Conservation (phyloP, 1,140 invertebrate species). For the Leptinotarsa defecta region DNA sequence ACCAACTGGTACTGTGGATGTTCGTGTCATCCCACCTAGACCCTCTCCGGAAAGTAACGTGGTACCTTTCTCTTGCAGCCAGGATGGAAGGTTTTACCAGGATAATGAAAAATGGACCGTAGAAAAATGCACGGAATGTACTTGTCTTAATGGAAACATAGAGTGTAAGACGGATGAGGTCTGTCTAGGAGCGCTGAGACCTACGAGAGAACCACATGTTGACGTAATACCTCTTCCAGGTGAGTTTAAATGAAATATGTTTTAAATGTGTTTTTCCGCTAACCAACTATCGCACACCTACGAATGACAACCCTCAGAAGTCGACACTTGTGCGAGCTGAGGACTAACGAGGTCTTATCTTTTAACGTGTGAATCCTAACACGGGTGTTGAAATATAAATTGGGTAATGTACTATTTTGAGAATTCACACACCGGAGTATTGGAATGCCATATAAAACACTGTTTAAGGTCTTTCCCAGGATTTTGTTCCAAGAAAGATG, state of each 20-base stretch:
- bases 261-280: too few relatives aligned
- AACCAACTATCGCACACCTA: too few relatives aligned
- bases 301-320: too few relatives aligned
- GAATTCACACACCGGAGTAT: too few relatives aligned
- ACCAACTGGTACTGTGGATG: constrained; percentile 39
- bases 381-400: too few relatives aligned
- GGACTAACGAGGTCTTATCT: too few relatives aligned
- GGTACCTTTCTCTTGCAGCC: constrained; percentile 25
- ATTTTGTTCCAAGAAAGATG: too few relatives aligned
- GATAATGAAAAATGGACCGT: constrained; percentile 68
- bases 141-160: constrained; percentile 63
- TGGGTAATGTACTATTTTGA: too few relatives aligned
- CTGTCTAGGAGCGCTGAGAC: constrained; percentile 46
- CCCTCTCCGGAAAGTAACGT: constrained; percentile 32
- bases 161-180: constrained; percentile 59
- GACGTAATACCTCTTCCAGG: constrained; percentile 28
- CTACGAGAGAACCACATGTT: constrained; percentile 22
- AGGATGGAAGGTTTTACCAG: constrained; percentile 55
- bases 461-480: too few relatives aligned
- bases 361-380: too few relatives aligned
- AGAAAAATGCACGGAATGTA: constrained; percentile 68
- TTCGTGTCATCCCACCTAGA: constrained; percentile 37
- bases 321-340: too few relatives aligned
- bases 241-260: not conserved
- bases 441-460: too few relatives aligned